Base-by-base conservation (phyloP, 2,888 invertebrate species). In the Ptychoptera albimana region DNA sequence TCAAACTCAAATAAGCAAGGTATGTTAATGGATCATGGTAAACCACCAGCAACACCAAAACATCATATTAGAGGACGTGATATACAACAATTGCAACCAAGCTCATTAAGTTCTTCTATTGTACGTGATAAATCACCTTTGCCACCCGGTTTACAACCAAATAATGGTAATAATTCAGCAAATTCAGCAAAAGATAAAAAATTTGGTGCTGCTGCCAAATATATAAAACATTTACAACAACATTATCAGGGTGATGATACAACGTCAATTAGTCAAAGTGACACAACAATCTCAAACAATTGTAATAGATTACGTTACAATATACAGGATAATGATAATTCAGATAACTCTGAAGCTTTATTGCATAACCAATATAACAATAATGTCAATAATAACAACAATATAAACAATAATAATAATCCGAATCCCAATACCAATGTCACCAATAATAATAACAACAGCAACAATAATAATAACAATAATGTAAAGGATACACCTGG, bases 1-100 rank as follows among this genome's bases (percentile, higher is more conserved):
- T 84, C 84, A 1, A 76, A 79, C 49, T 83, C 83, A 0, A 80
- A 74, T 58, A 79, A 75, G 62, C 75, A 67, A 15, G 60, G 61
- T 0, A 50, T 51, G 3, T 53, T 54, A 2, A 51, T 50, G 30
- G 59, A 60, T 11, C 56, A 46, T 32, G 45, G 45, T 10, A 45
- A 46, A 43, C 50, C 52, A 23, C 46, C 50, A 15, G n/a, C 37
- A 14, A 45, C 47, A 32, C 47, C 46, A 12, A 45, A 45, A 16
- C 14, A 13, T 5, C 32, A 34, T 13, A 15, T 38, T 7, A 39
- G 31, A 14, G 34, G 35, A 42, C 42, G 35, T 15, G 14, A 42
- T 16, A 35, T 35, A 30, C 15, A 42, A 16, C 42, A 42, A 42
- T 5, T 23, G 7, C 23, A 23, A 23, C 7, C 23, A 23, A 23